Conservation (phyloP, 2,888 invertebrate species). For the Sepiola atlantica region DNA sequence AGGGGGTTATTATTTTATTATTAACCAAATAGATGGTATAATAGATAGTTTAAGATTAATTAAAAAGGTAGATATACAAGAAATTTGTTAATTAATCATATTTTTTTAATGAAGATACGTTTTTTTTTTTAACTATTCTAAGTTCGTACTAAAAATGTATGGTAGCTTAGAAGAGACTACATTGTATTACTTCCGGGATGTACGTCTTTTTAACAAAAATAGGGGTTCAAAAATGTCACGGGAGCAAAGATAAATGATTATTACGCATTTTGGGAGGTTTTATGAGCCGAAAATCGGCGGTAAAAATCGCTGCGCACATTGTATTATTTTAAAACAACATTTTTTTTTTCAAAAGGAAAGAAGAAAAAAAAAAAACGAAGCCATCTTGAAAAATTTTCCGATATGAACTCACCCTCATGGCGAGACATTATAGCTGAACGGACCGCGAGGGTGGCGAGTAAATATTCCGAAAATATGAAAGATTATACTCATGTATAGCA, state of each 20-base stretch:
- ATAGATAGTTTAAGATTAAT: not conserved
- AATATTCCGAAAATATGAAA: constrained; percentile 46
- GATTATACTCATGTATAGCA: constrained; percentile 47
- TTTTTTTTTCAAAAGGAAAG: not conserved
- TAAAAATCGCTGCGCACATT: constrained; percentile 18
- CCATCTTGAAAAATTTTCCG: constrained; percentile 55
- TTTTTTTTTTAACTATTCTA: not conserved
- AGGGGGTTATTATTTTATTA: not conserved
- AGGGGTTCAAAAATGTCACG: not conserved
- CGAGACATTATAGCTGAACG: constrained; percentile 84
- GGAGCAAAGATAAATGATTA: constrained; percentile 3
- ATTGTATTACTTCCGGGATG: constrained; percentile 43
- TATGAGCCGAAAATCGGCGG: not conserved
- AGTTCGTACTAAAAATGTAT: not conserved
- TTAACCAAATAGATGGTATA: not conserved
- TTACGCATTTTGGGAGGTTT: not conserved
- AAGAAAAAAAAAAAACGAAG: constrained; percentile 49
- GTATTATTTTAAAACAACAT: constrained; percentile 41
- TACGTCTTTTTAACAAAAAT: constrained; percentile 4
- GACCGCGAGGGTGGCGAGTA: constrained; percentile 47
- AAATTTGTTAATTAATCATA: not conserved
- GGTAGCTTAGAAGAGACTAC: not conserved
- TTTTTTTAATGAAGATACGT: not conserved
- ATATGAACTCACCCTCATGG: constrained; percentile 81
- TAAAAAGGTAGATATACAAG: not conserved